Evolutionary conservation across 2,888 invertebrate species (phyloP), one percentile per base, ranked within the genome.

Genomic region (Malthinus flaveolus): DNA sequence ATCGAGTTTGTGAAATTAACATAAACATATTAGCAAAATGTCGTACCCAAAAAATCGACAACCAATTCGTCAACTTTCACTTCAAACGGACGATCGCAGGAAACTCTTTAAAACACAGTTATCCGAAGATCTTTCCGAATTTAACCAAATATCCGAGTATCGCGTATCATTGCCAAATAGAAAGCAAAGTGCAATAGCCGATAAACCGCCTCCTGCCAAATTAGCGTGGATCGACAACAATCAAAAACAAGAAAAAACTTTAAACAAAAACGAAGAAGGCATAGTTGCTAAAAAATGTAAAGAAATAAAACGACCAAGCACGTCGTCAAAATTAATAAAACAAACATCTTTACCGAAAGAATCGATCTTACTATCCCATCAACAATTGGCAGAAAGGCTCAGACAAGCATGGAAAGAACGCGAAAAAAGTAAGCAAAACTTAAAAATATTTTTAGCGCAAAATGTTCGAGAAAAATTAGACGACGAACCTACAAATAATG

Each of bases 391-490:
- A 3, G 80, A 81, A 66, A 70, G 83, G 63, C 64, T 82, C 45
- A 70, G 81, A 49, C 74, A 79, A 8, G 81, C 81, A 0, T 82
- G 82, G 81, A 78, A 79, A 54, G 79, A 82, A 35, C 71, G 80
- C 1, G 53, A 65, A 60, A 49, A 78, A 49, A 81, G 80, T 58
- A 85, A 83, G 68, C 80, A 83, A 1, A 87, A 86, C 71, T 77
- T 87, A 35, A 83, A 83, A 52, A 87, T 87, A 60, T 84, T 85
- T 65, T 73, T 87, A 49, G 81, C 84, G 0, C 83, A 83, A 61
- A 81, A 80, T 12, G 76, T 79, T n/a, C 74, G 76, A 59, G 79
- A 78, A 35, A 65, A 62, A 13, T 35, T 46, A 6, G 66, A 63
- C 7, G 64, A 64, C 7, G 59, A 63, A 13, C 15, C 48, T 10